A percentile compares a stretch with the other conserved stretches of the same genome.
Evolutionary conservation across 1,140 invertebrate genomes (phyloP).

Genomic region (Dinoponera quadriceps): DNA sequence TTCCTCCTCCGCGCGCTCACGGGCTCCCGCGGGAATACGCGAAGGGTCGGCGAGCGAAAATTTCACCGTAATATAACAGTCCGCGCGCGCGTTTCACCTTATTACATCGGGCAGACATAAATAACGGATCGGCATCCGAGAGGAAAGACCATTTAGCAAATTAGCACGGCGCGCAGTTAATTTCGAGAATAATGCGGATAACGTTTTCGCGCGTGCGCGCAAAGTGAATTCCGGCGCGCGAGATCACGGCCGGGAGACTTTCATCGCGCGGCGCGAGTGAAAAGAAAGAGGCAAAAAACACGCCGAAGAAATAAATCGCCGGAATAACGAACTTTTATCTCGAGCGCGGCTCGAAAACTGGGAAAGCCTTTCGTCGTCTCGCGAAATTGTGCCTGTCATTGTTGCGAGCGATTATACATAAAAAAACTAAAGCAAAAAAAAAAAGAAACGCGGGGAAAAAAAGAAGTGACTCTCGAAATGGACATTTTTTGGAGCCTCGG

Average conservation of each 20-base stretch:
- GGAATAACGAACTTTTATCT: slow-evolving; percentile 7
- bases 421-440: too few relatives aligned
- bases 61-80: slow-evolving; percentile 25
- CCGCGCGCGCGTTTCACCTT: neutral
- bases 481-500: slow-evolving; percentile 41
- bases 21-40: slow-evolving; percentile 11
- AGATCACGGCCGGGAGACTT: too few relatives aligned
- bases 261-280: too few relatives aligned
- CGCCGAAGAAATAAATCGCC: too few relatives aligned
- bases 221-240: neutral
- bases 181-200: neutral
- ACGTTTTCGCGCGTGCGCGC: too few relatives aligned
- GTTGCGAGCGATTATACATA: slow-evolving; percentile 5
- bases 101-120: slow-evolving; percentile 5
- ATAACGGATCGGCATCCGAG: neutral
- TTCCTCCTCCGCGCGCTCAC: too few relatives aligned
- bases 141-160: neutral
- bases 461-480: slow-evolving; percentile 40
- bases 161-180: neutral
- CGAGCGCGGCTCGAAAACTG: neutral
- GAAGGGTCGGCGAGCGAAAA: slow-evolving; percentile 12
- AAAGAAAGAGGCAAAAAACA: too few relatives aligned
- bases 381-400: slow-evolving; percentile 18
- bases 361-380: neutral
- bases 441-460: neutral